A percentile compares a stretch with the other conserved stretches of the same genome.
These are phyloP conservation scores for Benitochromis conjunctus DNA, from an alignment of 2,113 vertebrate genomes.

Conservation along the genomic window DNA sequence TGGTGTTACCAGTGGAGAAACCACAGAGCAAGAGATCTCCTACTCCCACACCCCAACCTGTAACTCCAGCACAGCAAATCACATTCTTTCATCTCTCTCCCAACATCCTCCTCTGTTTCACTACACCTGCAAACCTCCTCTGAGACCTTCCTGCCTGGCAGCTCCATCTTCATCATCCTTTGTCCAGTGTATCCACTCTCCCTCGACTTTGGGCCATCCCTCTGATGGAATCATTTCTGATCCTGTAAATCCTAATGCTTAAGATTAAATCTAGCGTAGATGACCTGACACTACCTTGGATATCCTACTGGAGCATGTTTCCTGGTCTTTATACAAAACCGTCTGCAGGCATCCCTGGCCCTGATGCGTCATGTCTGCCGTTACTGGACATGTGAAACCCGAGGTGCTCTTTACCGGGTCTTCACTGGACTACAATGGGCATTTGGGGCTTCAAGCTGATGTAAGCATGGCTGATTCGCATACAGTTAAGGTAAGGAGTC, in stretches of 20 bases:
- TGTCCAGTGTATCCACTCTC: not conserved
- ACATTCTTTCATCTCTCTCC: not conserved
- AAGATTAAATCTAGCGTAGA: not conserved
- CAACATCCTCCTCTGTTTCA: not conserved
- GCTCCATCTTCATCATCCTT: not conserved
- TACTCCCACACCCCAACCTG: not conserved
- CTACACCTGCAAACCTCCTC: not conserved
- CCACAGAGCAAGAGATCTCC: no score
- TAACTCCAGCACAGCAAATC: no score
- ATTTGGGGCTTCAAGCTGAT: not conserved
- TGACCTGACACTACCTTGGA: not conserved
- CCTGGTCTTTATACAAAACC: not conserved
- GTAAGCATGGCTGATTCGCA: not conserved
- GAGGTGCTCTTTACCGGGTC: not conserved
- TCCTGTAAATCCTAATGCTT: not conserved
- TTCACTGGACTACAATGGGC: not conserved
- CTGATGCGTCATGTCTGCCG: not conserved
- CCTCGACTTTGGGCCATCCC: not conserved
- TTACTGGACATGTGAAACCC: not conserved
- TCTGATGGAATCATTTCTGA: not conserved
- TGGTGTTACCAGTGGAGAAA: no score
- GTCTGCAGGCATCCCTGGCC: not conserved
- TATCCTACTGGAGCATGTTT: not conserved
- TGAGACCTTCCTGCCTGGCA: not conserved
- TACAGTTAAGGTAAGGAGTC: not conserved